These are phyloP conservation scores for Bombus consobrinus DNA, from an alignment of 1,140 invertebrate genomes.

Conservation along the genomic window DNA sequence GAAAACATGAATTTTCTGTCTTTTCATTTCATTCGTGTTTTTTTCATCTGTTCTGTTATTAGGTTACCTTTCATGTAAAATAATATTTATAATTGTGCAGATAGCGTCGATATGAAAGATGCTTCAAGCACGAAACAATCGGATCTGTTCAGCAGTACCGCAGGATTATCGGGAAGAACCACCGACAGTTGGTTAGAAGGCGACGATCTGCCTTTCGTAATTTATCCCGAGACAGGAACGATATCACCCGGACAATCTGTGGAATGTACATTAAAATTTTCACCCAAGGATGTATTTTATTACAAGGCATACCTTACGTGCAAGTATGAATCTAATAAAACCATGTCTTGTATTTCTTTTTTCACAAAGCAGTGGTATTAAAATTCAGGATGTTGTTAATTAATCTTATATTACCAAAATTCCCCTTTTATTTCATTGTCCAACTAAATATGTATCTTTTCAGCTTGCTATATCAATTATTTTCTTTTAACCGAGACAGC, in stretches of 20 bases:
- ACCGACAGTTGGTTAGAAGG: conserved; percentile 72
- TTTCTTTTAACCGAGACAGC: no score
- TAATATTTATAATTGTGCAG: background rate
- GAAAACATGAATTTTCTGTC: background rate
- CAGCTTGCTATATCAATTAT: no score
- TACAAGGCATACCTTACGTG: conserved; percentile 73
- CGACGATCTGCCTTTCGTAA: conserved; percentile 70
- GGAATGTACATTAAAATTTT: conserved; percentile 68
- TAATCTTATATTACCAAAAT: no score
- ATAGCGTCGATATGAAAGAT: conserved; percentile 24
- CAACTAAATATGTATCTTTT: background rate
- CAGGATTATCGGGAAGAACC: conserved; percentile 63
- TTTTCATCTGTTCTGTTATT: background rate
- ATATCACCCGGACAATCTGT: conserved; percentile 61
- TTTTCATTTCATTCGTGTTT: background rate
- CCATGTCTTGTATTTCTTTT: background rate
- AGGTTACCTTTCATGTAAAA: background rate
- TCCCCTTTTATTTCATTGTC: no score
- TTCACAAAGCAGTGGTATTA: no score
- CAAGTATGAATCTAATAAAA: conserved; percentile 59
- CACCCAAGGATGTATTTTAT: conserved; percentile 72
- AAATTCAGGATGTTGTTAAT: no score
- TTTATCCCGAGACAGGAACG: conserved; percentile 69
- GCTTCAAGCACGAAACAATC: conserved; percentile 10
- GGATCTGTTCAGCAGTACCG: conserved; percentile 71